These are phyloP conservation scores for Prionace glauca DNA, from an alignment of 2,797 vertebrate species.

Conservation along the genomic window DNA sequence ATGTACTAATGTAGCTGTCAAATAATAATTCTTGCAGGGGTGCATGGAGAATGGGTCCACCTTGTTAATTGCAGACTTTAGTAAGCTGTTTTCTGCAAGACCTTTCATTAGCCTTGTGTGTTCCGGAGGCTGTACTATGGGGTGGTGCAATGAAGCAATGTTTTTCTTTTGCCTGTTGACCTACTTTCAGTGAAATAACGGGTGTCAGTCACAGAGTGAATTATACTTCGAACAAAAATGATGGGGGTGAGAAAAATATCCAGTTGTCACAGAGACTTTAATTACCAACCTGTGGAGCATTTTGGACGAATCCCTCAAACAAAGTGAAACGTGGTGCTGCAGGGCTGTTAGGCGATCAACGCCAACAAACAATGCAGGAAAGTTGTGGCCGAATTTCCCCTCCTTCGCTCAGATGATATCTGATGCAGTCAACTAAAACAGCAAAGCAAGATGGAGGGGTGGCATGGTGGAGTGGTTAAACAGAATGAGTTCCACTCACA, in stretches of 20 bases:
- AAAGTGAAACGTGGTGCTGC: neutral
- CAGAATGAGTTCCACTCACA: neutral
- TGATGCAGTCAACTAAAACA: neutral
- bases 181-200: neutral
- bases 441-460: no score
- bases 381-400: neutral
- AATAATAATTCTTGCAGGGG: conserved; percentile 38
- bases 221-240: neutral
- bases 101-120: neutral
- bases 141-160: neutral
- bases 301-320: neutral
- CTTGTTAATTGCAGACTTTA: conserved; percentile 8
- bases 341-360: neutral
- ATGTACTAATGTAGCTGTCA: conserved; percentile 5
- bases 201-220: neutral
- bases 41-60: neutral
- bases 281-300: neutral
- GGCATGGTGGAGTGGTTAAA: neutral
- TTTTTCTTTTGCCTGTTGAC: neutral
- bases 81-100: neutral
- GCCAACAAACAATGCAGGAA: neutral
- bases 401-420: neutral
- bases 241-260: neutral
- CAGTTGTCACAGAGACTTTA: neutral
- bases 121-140: neutral